phyloP scores from a whole-genome alignment of 2,113 vertebrate species.

The Pangasianodon gigas region DNA sequence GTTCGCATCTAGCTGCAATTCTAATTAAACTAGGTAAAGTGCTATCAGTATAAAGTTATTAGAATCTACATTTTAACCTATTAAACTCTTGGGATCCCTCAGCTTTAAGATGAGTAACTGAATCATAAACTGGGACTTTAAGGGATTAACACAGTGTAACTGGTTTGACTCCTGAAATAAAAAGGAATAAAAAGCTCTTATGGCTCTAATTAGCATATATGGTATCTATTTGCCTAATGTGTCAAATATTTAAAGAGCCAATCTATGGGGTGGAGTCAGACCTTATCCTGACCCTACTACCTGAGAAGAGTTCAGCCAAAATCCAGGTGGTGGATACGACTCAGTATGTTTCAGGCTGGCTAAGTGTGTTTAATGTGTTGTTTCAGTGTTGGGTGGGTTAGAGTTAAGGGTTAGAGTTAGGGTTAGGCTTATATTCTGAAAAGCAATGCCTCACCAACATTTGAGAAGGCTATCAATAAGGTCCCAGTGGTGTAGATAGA shows the following conservation, averaged over 20 bases:
- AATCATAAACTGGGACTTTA: background rate
- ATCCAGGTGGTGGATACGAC: background rate
- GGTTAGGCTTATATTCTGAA: background rate
- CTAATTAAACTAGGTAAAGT: background rate
- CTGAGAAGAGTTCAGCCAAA: background rate
- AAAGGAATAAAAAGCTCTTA: background rate
- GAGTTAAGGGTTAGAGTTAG: background rate
- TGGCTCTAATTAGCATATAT: background rate
- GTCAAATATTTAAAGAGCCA: background rate
- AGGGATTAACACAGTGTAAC: background rate
- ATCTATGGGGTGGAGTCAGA: background rate
- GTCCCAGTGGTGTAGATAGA: slow-evolving; percentile 70
- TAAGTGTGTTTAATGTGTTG: background rate
- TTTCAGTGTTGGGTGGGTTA: background rate
- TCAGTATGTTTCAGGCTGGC: background rate
- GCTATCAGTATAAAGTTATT: background rate
- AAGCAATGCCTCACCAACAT: slow-evolving; percentile 66
- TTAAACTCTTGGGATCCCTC: background rate
- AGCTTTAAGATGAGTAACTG: background rate
- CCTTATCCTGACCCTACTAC: background rate
- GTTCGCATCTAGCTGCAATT: background rate
- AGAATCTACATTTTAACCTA: background rate
- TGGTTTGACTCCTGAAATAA: background rate
- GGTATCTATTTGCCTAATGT: background rate
- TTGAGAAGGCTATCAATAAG: slow-evolving; percentile 74